Evolutionary conservation across 2,113 vertebrate genomes (phyloP), one percentile per base, ranked within the genome.

Genomic region (Oophaga pumilio): DNA sequence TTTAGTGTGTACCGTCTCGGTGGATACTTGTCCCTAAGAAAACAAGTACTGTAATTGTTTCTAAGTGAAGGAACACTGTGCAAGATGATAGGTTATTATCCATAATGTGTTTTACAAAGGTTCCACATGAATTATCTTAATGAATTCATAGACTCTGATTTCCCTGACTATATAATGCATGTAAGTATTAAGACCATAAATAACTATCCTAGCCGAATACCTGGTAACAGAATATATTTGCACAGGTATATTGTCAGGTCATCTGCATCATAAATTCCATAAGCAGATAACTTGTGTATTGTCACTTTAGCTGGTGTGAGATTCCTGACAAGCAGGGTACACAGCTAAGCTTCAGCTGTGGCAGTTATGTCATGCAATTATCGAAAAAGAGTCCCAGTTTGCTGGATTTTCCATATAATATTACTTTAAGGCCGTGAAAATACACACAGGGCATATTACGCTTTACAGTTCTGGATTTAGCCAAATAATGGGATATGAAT

Each of bases 81-180:
- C n/a, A 76, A 71, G 79, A 82, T 50, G 69, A 76, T 53, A 56
- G 53, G 43, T 50, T 76, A 82, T 87, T 83, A 76, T 50, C 68
- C 43, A 53, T 83, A 87, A 87, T 28, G 79, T 87, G 69, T 66
- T 87, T 83, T 82, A 82, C 78, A 74, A 87, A 74, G 79, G 53
- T 71, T 82, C 68, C 64, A n/a, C 52, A 57, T 60, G 24, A 87
- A 87, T 74, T 33, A 64, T 28, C 86, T 56, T 87, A 82, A 87
- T 76, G 68, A 82, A 87, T 87, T 74, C 78, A 71, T 74, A 62
- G 85, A 62, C 73, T 62, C 9, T 24, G 52, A 15, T 73, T 76
- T 73, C 52, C 22, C 26, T 17, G 1, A 59, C 18, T 74, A 74
- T 59, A 12, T 12, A 82, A 82, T 52, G 28, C 26, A 87, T 71